Conservation (phyloP, 2,113 vertebrate genomes). For the Oreochromis spilurus region DNA sequence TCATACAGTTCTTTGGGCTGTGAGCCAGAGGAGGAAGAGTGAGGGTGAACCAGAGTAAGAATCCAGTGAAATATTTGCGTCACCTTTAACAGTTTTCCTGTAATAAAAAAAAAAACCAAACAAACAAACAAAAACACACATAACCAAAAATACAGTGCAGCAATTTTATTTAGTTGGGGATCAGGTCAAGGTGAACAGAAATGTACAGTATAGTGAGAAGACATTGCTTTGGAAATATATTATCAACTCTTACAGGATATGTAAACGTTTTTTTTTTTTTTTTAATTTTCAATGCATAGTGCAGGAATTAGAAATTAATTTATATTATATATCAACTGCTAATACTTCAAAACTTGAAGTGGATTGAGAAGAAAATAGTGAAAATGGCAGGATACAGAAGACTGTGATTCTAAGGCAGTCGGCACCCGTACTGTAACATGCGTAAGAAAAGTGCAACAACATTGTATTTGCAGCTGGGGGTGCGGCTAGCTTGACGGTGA, state of each 20-base stretch:
- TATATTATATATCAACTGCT: not conserved
- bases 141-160: not conserved
- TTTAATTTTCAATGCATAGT: rapidly evolving
- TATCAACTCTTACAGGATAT: not conserved
- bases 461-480: rapidly evolving
- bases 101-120: not conserved
- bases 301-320: not conserved
- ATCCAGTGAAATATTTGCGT: not conserved
- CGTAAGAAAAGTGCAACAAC: not conserved
- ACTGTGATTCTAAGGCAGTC: not conserved
- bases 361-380: not conserved
- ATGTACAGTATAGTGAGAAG: not conserved
- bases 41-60: not conserved
- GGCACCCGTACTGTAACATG: not conserved
- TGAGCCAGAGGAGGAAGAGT: not conserved
- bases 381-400: not conserved
- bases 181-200: not conserved
- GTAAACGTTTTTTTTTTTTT: rapidly evolving
- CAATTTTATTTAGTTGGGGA: not conserved
- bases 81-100: not conserved
- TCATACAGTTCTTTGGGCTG: not conserved
- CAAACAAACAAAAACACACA: not conserved
- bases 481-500: not conserved
- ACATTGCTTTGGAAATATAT: not conserved
- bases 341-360: not conserved